These are phyloP conservation scores for Scophthalmus maximus DNA, from an alignment of 2,113 vertebrate genomes.

Conservation along the genomic window DNA sequence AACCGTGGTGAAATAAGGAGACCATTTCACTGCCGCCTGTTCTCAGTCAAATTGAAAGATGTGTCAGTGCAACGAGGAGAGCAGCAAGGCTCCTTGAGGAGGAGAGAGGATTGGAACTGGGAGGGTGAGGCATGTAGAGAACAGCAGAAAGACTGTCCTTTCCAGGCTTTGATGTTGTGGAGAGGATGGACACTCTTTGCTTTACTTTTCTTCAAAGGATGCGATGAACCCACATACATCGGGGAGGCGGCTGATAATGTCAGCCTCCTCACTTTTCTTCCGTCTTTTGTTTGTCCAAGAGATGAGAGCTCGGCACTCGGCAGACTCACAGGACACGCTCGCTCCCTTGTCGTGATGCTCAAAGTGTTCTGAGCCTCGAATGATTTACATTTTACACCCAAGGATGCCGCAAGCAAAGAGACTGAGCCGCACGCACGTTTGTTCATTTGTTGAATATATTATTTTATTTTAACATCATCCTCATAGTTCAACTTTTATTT, in stretches of 20 bases:
- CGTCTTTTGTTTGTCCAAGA: slow-evolving; percentile 38
- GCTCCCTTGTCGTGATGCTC: neutral
- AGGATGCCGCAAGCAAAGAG: neutral
- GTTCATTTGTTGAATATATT: slow-evolving; percentile 83
- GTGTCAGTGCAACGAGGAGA: too few species aligned
- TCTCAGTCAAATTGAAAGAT: slow-evolving; percentile 11
- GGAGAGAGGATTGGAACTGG: slow-evolving; percentile 32
- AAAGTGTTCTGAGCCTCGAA: neutral
- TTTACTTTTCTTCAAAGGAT: slow-evolving; percentile 63
- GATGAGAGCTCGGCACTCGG: slow-evolving; percentile 4
- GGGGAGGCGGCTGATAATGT: slow-evolving; percentile 28
- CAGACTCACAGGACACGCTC: neutral
- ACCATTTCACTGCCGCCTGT: neutral
- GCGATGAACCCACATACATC: slow-evolving; percentile 22
- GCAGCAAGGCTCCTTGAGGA: neutral
- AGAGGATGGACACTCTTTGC: slow-evolving; percentile 37
- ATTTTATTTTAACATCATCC: slow-evolving; percentile 85
- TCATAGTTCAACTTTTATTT: slow-evolving; percentile 81
- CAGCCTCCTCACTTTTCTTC: slow-evolving; percentile 7
- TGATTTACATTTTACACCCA: neutral
- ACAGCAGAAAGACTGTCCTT: slow-evolving; percentile 16
- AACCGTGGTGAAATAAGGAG: slow-evolving; percentile 14
- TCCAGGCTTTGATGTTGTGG: slow-evolving; percentile 58
- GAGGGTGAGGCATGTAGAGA: too few species aligned
- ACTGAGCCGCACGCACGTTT: neutral